Base-by-base conservation (phyloP, 1,140 invertebrate genomes). In the Monochamus saltuarius region DNA sequence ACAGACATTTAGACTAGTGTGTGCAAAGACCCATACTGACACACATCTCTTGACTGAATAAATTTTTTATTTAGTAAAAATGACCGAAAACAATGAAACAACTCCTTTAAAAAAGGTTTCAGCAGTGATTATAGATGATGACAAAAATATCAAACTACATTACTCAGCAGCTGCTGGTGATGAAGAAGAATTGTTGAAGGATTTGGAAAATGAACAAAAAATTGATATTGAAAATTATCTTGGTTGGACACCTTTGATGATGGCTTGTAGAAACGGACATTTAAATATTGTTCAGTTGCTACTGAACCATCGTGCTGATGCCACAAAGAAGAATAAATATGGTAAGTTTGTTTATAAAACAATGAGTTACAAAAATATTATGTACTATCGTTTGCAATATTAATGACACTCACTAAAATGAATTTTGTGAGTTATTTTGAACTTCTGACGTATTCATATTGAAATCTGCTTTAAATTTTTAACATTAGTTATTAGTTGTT, bases 161-260 rank as follows among this genome's bases (percentile, higher is more conserved):
- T 65, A 61, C 38, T 47, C 56, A 6, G 73, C 72, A 1, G 65
- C 70, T 0, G 9, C 14, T 34, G 71, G 67, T 9, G 53, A 67
- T 6, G n/a, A 65, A 8, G 61, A 65, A 37, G 29, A 49, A 8
- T 37, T 74, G 1, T 35, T 17, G 11, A 53, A 67, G 55, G 45
- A 68, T 37, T 37, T 73, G 17, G 49, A 66, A 14, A 59, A 54
- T 0, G 37, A 56, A 16, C 40, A 56, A n/a, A 35, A 54, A 22
- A 76, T 70, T 53, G 74, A 80, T 50, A 63, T 55, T 9, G 75
- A 75, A 68, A 83, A 81, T 68, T 75, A 75, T 66, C 77, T 79
- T 62, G 80, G 80, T 2, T 82, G 80, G 80, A 82, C 80, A 7
- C 80, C 81, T 7, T 56, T 83, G 22, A 82, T 82, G 80, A 77